Evolutionary conservation across 2,113 vertebrate species (phyloP).

Genomic region (Pyrgilauda ruficollis): DNA sequence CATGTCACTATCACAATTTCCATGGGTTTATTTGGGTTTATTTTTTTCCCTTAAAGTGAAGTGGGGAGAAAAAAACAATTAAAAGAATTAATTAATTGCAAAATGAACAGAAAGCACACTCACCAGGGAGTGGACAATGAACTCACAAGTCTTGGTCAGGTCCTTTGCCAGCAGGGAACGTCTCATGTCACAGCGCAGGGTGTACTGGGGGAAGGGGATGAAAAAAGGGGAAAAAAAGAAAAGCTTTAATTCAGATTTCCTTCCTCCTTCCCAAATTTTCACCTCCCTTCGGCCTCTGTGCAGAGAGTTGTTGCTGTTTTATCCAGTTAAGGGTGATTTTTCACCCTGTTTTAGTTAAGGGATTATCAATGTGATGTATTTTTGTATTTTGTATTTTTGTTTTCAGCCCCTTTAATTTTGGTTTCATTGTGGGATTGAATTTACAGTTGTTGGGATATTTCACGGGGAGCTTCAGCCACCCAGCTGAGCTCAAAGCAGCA

Average conservation of each 20-base stretch:
- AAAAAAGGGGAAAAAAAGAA: background rate
- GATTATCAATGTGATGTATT: background rate
- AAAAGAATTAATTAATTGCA: fast-evolving
- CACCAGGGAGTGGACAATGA: conserved; percentile 92
- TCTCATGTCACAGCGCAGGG: conserved; percentile 91
- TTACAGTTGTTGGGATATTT: background rate
- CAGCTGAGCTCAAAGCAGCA: background rate
- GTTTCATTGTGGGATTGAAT: background rate
- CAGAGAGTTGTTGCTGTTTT: background rate
- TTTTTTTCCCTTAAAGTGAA: background rate
- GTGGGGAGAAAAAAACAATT: fast-evolving
- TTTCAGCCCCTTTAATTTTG: background rate
- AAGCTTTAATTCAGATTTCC: background rate
- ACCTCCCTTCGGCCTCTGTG: background rate
- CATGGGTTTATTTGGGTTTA: background rate
- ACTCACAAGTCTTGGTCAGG: conserved; percentile 91
- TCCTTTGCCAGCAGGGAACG: conserved; percentile 93
- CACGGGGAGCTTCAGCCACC: background rate
- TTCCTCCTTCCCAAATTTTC: background rate
- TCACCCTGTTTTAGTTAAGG: background rate
- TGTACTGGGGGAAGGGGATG: conserved; percentile 76
- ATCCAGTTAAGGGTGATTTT: background rate
- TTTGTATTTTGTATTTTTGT: background rate
- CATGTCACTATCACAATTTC: background rate
- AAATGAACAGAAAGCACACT: conserved; percentile 5